phyloP scores from a whole-genome alignment of 2,113 vertebrate genomes.

The Spermophilus dauricus region DNA sequence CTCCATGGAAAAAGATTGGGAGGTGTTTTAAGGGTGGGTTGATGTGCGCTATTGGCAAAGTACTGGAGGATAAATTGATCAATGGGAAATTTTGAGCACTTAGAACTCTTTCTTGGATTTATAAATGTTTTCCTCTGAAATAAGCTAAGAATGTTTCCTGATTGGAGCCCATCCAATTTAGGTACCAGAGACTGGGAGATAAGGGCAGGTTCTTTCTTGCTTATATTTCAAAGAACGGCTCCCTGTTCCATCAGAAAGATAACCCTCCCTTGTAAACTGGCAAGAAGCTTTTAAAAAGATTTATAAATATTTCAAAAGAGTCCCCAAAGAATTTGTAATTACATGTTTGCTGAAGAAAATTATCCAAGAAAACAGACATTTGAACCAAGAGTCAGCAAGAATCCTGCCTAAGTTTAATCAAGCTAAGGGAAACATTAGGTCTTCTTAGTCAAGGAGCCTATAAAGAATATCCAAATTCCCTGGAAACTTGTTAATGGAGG shows the following conservation, averaged over 20 bases:
- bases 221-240: not conserved
- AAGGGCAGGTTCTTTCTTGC: not conserved
- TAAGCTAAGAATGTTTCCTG: not conserved
- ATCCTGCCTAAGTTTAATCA: not conserved
- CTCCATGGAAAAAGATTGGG: not conserved
- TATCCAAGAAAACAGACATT: no score
- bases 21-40: accelerated
- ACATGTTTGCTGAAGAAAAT: conserved; percentile 2
- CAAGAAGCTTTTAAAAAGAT: not conserved
- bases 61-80: not conserved
- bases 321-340: not conserved
- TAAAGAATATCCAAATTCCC: not conserved
- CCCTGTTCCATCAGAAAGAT: not conserved
- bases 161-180: not conserved
- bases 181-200: not conserved
- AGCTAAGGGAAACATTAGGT: not conserved
- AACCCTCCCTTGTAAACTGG: not conserved
- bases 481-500: not conserved
- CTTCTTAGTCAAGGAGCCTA: not conserved
- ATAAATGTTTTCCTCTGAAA: not conserved
- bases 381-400: not conserved
- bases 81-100: not conserved
- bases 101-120: not conserved
- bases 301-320: not conserved
- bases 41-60: not conserved